phyloP scores from a whole-genome alignment of 1,140 invertebrate genomes.

The Phortica variegata region DNA sequence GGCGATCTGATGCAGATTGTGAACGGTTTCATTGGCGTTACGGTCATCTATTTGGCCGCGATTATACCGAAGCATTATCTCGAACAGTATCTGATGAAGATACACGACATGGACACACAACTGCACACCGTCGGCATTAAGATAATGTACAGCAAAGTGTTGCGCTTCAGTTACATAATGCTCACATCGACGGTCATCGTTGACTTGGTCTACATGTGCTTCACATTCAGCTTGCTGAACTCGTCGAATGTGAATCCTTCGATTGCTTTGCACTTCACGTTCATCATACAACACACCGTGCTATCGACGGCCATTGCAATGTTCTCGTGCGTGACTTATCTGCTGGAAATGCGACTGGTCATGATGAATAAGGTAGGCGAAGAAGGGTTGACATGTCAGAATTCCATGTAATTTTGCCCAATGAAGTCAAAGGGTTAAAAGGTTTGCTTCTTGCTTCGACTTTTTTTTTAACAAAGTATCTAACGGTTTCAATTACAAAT shows the following conservation, averaged over 20 bases:
- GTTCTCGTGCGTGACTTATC: slow-evolving; percentile 42
- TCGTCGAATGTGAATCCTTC: slow-evolving; percentile 26
- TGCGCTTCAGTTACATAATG: slow-evolving; percentile 38
- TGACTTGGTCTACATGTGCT: slow-evolving; percentile 27
- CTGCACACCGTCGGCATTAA: slow-evolving; percentile 42
- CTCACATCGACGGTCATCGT: slow-evolving; percentile 33
- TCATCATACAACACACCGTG: slow-evolving; percentile 46
- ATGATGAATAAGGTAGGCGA: slow-evolving; percentile 44
- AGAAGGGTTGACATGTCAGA: neutral
- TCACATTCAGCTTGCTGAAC: slow-evolving; percentile 37
- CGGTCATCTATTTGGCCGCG: slow-evolving; percentile 45
- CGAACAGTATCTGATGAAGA: slow-evolving; percentile 35
- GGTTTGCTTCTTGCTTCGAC: too few relatives aligned
- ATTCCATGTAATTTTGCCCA: too few relatives aligned
- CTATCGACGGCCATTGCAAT: slow-evolving; percentile 36
- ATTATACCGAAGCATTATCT: slow-evolving; percentile 43
- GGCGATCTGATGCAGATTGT: slow-evolving; percentile 50
- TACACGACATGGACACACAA: slow-evolving; percentile 39
- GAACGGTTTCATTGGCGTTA: slow-evolving; percentile 48
- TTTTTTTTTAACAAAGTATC: too few relatives aligned
- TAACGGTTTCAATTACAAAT: too few relatives aligned
- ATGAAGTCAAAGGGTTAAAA: too few relatives aligned
- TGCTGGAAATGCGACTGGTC: slow-evolving; percentile 42
- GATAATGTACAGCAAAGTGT: slow-evolving; percentile 49
- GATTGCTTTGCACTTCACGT: slow-evolving; percentile 37